These are phyloP conservation scores for Sebastes vulpes DNA, from an alignment of 2,797 vertebrate species.

Conservation along the genomic window DNA sequence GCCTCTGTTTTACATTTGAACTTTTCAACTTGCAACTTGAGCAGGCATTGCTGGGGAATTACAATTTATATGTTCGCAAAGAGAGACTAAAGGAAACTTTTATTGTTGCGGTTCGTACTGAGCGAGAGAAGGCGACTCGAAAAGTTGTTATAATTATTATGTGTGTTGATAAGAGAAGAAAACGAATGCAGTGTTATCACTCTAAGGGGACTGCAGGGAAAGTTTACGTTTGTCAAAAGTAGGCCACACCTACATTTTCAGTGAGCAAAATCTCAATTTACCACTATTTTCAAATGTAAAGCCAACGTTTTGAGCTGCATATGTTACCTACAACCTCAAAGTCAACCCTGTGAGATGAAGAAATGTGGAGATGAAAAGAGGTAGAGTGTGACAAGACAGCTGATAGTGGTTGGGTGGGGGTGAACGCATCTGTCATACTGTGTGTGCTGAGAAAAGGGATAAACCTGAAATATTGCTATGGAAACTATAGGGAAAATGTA, in stretches of 20 bases:
- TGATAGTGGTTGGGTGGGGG: background rate
- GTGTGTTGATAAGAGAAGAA: constrained; percentile 1
- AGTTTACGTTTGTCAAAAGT: background rate
- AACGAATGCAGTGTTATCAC: constrained; percentile 1
- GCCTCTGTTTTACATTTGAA: constrained; percentile 75
- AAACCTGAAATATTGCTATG: constrained; percentile 3
- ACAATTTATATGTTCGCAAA: constrained; percentile 36
- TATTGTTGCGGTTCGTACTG: background rate
- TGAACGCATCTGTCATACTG: background rate
- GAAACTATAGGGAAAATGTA: constrained; percentile 5
- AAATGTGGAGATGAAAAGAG: background rate
- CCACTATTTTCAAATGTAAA: background rate
- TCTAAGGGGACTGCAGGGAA: background rate
- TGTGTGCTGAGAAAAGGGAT: background rate
- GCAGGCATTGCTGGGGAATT: constrained; percentile 48
- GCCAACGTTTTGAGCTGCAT: background rate
- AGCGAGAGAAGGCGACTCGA: constrained; percentile 14
- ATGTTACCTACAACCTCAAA: background rate
- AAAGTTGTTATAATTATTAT: background rate
- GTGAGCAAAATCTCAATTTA: background rate
- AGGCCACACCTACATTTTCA: background rate
- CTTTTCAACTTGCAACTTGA: constrained; percentile 77
- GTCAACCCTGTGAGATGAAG: background rate
- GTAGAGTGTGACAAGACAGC: background rate
- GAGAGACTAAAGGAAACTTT: constrained; percentile 14